Base-by-base conservation (phyloP, 1,140 invertebrate genomes). In the Drosophila eugracilis region DNA sequence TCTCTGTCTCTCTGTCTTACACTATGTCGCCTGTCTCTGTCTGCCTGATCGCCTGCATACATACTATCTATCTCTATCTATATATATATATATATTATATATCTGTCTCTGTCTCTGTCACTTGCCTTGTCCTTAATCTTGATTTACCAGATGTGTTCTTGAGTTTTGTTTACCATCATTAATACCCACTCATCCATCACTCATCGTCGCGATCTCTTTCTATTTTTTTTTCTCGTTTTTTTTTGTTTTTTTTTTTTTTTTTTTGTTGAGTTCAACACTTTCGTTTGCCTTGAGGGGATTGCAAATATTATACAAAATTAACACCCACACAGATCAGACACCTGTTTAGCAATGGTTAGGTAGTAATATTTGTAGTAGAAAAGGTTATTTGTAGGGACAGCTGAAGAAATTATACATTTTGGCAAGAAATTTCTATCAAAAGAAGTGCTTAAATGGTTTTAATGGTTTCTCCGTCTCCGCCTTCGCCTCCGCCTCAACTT, bases 121-220 rank as follows among this genome's bases (percentile, higher is more conserved):
- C 49, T 44, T 24, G 45, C 24, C 37, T 70, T 36, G 67, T 50
- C 73, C 58, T 63, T 39, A 54, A 50, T 52, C 62, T 70, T 62
- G 34, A 59, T 63, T 48, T 55, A 36, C 52, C 57, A 65, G 65
- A 62, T 78, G 74, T 70, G 69, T 53, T 83, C 62, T 70, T 78
- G 63, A 79, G 60, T 80, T 85, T 45, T 57, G 24, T 53, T 67
- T 28, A 42, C 26, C 28, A 67, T 48, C 39, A 62, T 62, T 45
- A 12, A 48, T 22, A 15, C 28, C 58, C 41, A 65, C 41, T 66
- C 62, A 67, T 65, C 59, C 36, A 67, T 53, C 63, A 67, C 34
- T 36, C 65, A 69, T 69, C 37, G 26, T 24, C 37, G 26, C 37
- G 59, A 50, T 50, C 54, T 71, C 30, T 36, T 48, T 45, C 7